Evolutionary conservation across 64 coral and sea anemone genomes (phyloP).

Genomic region (Anthopleura sola): DNA sequence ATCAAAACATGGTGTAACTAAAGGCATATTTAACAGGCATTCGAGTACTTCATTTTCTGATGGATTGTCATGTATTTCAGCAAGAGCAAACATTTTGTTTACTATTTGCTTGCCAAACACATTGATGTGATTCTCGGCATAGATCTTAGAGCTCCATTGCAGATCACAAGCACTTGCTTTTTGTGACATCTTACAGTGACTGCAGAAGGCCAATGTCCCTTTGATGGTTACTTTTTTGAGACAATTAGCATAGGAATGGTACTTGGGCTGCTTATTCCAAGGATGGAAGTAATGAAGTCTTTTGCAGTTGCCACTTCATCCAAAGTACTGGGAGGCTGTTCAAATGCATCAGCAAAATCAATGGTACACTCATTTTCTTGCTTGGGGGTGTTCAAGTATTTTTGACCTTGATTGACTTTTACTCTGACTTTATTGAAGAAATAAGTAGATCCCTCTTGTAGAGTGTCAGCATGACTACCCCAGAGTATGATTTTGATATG

Average conservation of each 20-base stretch:
- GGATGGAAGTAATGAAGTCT: slow-evolving; percentile 46
- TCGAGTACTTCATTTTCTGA: slow-evolving; percentile 13
- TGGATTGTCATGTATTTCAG: background rate
- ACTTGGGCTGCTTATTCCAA: slow-evolving; percentile 28
- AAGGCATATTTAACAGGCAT: background rate
- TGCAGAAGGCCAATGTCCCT: slow-evolving; percentile 54
- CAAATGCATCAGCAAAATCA: slow-evolving; percentile 29
- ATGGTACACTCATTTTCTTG: slow-evolving; percentile 69
- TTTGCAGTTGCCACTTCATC: slow-evolving; percentile 48
- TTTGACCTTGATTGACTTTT: slow-evolving; percentile 51
- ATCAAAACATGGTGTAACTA: slow-evolving; percentile 7
- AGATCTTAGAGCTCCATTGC: slow-evolving; percentile 53
- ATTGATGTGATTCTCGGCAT: slow-evolving; percentile 32
- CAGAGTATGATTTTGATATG: slow-evolving; percentile 67
- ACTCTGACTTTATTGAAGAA: slow-evolving; percentile 68
- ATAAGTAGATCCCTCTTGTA: slow-evolving; percentile 42
- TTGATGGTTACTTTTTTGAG: slow-evolving; percentile 55
- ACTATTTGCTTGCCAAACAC: slow-evolving; percentile 12
- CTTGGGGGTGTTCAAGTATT: slow-evolving; percentile 79
- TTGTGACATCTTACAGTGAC: slow-evolving; percentile 51
- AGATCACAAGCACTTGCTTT: slow-evolving; percentile 43
- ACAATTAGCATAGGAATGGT: slow-evolving; percentile 44
- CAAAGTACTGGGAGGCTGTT: slow-evolving; percentile 14
- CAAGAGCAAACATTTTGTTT: slow-evolving; percentile 6
- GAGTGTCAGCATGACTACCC: slow-evolving; percentile 65